Conservation (phyloP, 2,113 vertebrate genomes). For the Plestiodon gilberti region DNA sequence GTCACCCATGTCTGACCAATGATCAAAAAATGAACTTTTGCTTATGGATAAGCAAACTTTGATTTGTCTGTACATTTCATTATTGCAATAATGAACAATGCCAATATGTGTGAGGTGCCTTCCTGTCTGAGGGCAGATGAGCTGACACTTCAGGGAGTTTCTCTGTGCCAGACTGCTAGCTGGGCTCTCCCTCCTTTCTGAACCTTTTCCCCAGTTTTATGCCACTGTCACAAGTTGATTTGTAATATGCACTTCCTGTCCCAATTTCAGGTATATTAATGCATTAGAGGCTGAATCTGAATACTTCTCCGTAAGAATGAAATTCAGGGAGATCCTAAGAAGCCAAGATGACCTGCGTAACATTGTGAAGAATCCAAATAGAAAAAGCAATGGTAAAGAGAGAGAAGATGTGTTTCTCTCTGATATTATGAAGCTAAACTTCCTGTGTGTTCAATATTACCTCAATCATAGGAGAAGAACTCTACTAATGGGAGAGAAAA, state of each 20-base stretch:
- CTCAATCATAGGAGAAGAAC: neutral
- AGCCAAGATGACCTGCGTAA: slow-evolving; percentile 52
- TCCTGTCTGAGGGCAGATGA: neutral
- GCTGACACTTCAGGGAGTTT: neutral
- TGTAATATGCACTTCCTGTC: slow-evolving; percentile 25
- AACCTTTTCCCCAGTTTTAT: neutral
- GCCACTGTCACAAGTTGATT: neutral
- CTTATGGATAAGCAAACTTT: neutral
- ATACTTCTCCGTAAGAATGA: slow-evolving; percentile 71
- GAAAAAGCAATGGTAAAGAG: slow-evolving; percentile 90
- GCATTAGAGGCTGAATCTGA: slow-evolving; percentile 85
- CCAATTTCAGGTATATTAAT: slow-evolving; percentile 90
- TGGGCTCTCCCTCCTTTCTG: neutral
- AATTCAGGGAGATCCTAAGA: slow-evolving; percentile 77
- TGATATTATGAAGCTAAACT: slow-evolving; percentile 1
- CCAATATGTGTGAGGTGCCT: neutral
- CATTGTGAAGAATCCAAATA: slow-evolving; percentile 29
- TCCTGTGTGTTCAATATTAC: neutral
- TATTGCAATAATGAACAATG: neutral
- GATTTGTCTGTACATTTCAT: neutral
- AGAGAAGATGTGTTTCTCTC: neutral
- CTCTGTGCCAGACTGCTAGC: neutral
- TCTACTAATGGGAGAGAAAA: neutral
- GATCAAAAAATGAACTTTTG: neutral
- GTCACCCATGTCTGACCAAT: neutral